Conservation (phyloP, 2,888 invertebrate species). For the Mystacides longicornis region DNA sequence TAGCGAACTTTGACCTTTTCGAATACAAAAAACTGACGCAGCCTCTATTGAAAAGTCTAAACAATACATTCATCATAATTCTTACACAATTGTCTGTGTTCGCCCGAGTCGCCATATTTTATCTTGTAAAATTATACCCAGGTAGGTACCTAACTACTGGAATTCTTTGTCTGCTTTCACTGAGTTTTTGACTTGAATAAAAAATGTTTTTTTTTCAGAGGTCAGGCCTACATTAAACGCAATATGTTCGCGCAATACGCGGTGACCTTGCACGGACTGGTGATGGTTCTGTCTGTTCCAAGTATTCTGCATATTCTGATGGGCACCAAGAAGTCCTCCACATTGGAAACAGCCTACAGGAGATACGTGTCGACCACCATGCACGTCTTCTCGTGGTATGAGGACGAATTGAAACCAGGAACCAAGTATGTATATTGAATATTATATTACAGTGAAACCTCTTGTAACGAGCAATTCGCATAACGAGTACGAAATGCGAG, state of each 20-base stretch:
- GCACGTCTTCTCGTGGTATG: slow-evolving; percentile 75
- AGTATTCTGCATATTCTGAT: slow-evolving; percentile 64
- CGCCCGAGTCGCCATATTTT: no score
- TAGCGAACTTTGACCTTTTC: no score
- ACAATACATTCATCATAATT: no score
- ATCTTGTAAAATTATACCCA: no score
- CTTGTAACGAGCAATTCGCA: background rate
- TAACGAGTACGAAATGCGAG: no score
- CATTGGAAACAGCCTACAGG: slow-evolving; percentile 57
- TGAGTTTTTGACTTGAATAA: no score
- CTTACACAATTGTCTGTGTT: no score
- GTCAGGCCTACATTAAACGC: slow-evolving; percentile 62
- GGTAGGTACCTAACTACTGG: no score
- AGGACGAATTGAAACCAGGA: slow-evolving; percentile 55
- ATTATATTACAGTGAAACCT: no score
- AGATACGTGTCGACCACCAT: slow-evolving; percentile 73
- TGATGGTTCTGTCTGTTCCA: slow-evolving; percentile 67
- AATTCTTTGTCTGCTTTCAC: no score
- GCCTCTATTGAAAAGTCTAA: no score
- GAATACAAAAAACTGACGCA: no score
- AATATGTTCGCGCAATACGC: slow-evolving; percentile 63
- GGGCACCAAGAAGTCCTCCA: slow-evolving; percentile 63
- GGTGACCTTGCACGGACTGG: slow-evolving; percentile 68
- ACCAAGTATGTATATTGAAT: slow-evolving; percentile 54
- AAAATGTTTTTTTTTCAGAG: slow-evolving; percentile 45